Conservation (phyloP, 2,113 vertebrate species). For the Sminthopsis crassicaudata region DNA sequence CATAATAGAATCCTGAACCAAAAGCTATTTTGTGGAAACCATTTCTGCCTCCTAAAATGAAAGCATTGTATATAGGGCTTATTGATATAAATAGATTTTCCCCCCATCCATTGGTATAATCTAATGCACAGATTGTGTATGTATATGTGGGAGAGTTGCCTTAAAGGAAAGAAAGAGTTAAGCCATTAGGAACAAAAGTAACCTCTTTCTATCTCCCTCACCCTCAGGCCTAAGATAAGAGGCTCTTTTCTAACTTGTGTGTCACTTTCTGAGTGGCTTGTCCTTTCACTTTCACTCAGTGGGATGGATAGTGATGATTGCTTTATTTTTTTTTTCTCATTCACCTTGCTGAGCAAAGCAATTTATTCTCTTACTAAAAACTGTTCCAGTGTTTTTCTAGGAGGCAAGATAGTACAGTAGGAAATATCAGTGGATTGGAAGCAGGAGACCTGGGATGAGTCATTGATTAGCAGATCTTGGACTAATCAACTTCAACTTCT, state of each 20-base stretch:
- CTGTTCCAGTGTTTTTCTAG: neutral
- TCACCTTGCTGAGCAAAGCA: neutral
- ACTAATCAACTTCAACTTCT: neutral
- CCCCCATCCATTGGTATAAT: neutral
- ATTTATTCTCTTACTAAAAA: neutral
- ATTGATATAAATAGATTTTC: neutral
- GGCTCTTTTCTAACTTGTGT: neutral
- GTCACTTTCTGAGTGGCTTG: neutral
- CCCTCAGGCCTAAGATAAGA: neutral
- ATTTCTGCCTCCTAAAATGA: conserved; percentile 8
- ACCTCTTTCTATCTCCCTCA: neutral
- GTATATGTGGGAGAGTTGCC: neutral
- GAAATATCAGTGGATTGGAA: neutral
- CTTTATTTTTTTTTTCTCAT: neutral
- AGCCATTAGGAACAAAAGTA: neutral
- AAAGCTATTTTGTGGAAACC: neutral
- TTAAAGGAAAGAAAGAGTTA: neutral
- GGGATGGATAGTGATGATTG: neutral
- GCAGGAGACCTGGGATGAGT: neutral
- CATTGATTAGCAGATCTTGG: neutral
- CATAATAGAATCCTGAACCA: neutral
- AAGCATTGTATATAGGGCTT: neutral
- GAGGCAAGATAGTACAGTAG: neutral
- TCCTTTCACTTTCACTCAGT: neutral
- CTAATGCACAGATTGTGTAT: neutral